Conservation (phyloP, 2,888 invertebrate genomes). For the Caenorhabditis sp. region DNA sequence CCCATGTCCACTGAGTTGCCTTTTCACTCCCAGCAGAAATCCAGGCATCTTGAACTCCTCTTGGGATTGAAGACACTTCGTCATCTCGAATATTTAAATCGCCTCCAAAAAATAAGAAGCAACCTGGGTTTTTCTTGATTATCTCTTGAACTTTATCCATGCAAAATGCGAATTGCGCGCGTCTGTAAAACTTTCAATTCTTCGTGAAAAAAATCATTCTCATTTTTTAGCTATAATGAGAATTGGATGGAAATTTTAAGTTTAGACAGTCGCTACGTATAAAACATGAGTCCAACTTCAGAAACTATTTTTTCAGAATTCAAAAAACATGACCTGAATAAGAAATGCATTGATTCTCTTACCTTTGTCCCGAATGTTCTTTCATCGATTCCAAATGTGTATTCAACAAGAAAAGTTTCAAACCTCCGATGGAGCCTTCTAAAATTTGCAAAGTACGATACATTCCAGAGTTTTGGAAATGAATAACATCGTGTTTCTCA, state of each 20-base stretch:
- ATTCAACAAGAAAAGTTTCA: constrained; percentile 74
- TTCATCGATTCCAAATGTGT: constrained; percentile 77
- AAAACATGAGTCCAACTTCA: no score
- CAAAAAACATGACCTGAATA: no score
- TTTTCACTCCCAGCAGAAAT: constrained; percentile 74
- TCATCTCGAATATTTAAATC: constrained; percentile 77
- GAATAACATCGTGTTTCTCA: constrained; percentile 72
- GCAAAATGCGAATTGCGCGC: constrained; percentile 49
- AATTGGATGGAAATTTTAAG: no score
- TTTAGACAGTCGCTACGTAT: no score
- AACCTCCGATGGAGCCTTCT: constrained; percentile 66
- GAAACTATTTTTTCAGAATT: no score
- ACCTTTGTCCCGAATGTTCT: constrained; percentile 69
- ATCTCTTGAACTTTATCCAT: constrained; percentile 50
- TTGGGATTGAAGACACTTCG: constrained; percentile 73
- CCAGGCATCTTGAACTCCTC: constrained; percentile 73
- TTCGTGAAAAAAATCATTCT: not conserved
- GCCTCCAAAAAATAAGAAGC: constrained; percentile 75
- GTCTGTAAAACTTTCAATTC: constrained; percentile 7
- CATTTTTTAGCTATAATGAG: no score
- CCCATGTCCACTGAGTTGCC: constrained; percentile 76
- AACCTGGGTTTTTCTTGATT: constrained; percentile 53
- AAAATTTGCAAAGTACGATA: constrained; percentile 74
- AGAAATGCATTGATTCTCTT: no score
- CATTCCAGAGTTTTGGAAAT: constrained; percentile 74